Base-by-base conservation (phyloP, 2,113 vertebrate species). In the Tachysurus vachellii region DNA sequence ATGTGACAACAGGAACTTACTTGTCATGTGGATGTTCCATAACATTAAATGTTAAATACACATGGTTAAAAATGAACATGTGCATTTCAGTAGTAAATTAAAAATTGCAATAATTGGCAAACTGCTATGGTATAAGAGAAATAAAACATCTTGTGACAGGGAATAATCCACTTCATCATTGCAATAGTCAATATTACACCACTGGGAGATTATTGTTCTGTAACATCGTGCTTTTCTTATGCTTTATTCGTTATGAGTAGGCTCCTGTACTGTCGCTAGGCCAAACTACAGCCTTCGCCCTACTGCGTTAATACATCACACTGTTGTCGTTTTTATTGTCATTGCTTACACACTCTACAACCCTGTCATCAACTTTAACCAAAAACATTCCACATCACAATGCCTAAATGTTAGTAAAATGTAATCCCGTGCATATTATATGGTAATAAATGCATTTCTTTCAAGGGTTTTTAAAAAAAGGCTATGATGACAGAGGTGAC, bases 381-480 rank as follows among this genome's bases (percentile, higher is more conserved):
- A 28, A 44, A 86, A 42, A 66, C 70, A 50, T 21, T 50, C 42
- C 53, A 57, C 36, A 47, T 59, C 54, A 50, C 23, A 42, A 5
- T 21, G 44, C 8, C 16, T 14, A 23, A 26, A 82, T 31, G 26
- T 23, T 56, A 80, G 28, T 80, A 36, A 71, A 80, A 71, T 86
- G 21, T 44, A 57, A 59, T 79, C 47, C 36, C 36, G 31, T 47
- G 31, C 28, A 80, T 57, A 61, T 61, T 76, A 68, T 76, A 85
- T 59, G 56, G 42, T 61, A 59, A 75, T 59, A 85, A 31, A 75
- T 80, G 75, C 53, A 80, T 71, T 83, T 70, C 0, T 47, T 44
- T 31, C 59, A 54, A 54, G 36, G 1, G 89, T 86, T 89, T 87
- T 86, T 70, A 82, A 86, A 88, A 68, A 87, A 81, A 84, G 56